Evolutionary conservation across 53 echinoderm and acorn worm genomes (phyloP), one percentile per base, ranked within the genome.

Genomic region (Holothuria scabra): DNA sequence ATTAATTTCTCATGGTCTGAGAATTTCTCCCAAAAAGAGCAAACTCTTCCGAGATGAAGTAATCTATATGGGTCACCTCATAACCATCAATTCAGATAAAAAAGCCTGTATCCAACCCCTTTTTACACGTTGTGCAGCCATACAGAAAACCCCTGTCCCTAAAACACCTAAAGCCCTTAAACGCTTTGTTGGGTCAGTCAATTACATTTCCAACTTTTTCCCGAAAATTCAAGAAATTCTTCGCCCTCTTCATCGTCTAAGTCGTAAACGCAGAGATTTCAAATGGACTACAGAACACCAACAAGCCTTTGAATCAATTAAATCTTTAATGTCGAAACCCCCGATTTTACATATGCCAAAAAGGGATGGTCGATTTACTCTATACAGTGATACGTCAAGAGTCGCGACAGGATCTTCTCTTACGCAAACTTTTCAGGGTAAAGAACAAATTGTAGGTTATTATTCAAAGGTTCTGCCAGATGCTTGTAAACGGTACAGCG

Each of bases 351-450:
- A n/a, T n/a, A n/a, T n/a, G n/a, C n/a, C n/a, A n/a, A n/a, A 64
- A 35, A 82, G 35, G 35, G 3, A 6, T 4, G 35, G 35, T 6
- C 35, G 35, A 35, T 35, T 35, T 35, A 35, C 35, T 6, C 35
- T 35, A 82, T 46, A 64, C n/a, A n/a, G n/a, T n/a, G n/a, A 82
- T 35, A 83, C 84, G 21, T 84, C 84, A 28, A 24, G 84, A 28
- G 26, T 26, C 30, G 84, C 55, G 3, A 84, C 71, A 19, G 84
- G 84, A 41, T 84, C 71, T 12, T 70, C 70, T 44, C 70, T 60
- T 4, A 80, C 80, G 11, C 80, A 80, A 80, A 60, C 31, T 5
- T 22, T 25, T 37, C 9, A 80, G 5, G 80, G 80, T 16, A 8
- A 80, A 80, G 80, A 80, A 25, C 21, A 20, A 12, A 24, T 8